Evolutionary conservation across 2,797 vertebrate species (phyloP).

Genomic region (Aphelocoma californica): DNA sequence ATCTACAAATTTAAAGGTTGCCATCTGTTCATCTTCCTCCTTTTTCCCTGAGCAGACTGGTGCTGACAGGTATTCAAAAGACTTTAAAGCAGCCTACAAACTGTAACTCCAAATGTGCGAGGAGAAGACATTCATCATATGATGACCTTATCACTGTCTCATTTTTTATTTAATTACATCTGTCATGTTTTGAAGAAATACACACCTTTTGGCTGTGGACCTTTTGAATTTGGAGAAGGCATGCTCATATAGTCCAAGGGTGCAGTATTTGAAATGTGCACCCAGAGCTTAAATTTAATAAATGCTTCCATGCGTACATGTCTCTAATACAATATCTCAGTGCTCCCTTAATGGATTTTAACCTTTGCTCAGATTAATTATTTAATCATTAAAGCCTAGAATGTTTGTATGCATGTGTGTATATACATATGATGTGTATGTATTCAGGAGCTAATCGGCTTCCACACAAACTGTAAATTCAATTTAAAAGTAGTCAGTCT

Average conservation of each 20-base stretch:
- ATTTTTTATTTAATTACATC: not conserved
- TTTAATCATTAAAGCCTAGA: not conserved
- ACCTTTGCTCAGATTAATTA: not conserved
- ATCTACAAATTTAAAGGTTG: not conserved
- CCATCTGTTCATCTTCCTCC: slow-evolving; percentile 20
- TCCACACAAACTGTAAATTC: not conserved
- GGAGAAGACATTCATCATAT: not conserved
- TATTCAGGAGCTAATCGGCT: not conserved
- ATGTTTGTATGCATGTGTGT: not conserved
- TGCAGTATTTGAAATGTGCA: not conserved
- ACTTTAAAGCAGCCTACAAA: not conserved
- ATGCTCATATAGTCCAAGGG: not conserved
- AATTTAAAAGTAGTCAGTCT: not conserved
- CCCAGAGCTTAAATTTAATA: not conserved
- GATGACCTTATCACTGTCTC: not conserved
- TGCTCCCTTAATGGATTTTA: not conserved
- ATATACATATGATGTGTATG: not conserved
- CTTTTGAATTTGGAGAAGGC: not conserved
- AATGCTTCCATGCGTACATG: not conserved
- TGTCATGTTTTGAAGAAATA: not conserved
- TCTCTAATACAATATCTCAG: not conserved
- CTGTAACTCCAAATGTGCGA: not conserved
- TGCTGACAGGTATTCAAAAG: not conserved
- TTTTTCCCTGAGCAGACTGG: not conserved
- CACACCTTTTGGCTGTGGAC: not conserved